A percentile compares a stretch with the other conserved stretches of the same genome.
phyloP scores from a whole-genome alignment of 2,797 vertebrate species.

The Squalus acanthias region DNA sequence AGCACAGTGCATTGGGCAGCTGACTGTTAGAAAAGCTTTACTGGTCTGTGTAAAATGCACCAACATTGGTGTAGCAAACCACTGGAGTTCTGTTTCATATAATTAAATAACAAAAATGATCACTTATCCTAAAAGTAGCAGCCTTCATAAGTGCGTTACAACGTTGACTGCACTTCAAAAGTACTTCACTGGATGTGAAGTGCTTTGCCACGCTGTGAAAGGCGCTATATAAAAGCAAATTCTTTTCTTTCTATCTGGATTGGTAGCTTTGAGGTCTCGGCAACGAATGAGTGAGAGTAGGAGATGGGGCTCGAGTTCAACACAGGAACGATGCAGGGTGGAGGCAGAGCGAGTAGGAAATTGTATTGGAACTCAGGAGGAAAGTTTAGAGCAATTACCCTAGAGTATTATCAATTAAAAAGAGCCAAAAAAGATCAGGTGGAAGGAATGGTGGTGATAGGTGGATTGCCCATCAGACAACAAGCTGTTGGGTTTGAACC shows the following conservation, averaged over 20 bases:
- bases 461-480: neutral
- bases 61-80: neutral
- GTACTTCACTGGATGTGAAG: neutral
- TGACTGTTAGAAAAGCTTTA: neutral
- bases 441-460: neutral
- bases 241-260: neutral
- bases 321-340: neutral
- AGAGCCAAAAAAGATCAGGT: neutral
- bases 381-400: neutral
- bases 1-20: neutral
- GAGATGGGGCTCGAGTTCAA: neutral
- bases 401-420: neutral
- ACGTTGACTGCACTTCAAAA: neutral
- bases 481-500: neutral
- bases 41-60: neutral
- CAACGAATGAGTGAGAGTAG: neutral
- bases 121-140: neutral
- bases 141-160: neutral
- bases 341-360: neutral
- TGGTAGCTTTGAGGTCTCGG: neutral
- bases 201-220: neutral
- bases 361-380: neutral
- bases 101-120: neutral
- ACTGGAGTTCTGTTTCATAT: neutral
- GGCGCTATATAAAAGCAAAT: neutral